Evolutionary conservation across 2,113 vertebrate genomes (phyloP), one percentile per base, ranked within the genome.

Genomic region (Grallaria varia): DNA sequence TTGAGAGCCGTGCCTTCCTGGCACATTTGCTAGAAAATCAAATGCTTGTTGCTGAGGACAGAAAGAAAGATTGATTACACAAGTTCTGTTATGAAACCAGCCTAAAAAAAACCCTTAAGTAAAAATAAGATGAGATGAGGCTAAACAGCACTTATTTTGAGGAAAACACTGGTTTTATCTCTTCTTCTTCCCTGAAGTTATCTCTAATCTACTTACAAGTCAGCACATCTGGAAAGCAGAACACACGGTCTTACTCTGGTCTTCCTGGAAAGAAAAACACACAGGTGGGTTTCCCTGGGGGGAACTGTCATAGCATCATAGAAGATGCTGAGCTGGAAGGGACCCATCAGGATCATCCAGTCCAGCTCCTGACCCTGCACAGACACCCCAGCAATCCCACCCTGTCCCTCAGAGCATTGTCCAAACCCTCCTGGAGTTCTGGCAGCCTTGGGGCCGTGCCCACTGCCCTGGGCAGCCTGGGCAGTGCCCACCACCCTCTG

Each of bases 71-170:
- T 31, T 33, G 80, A 86, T 92, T 89, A 64, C 50, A 80, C 86
- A 94, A 84, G 66, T 59, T 87, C 22, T 67, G 4, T 91, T 94
- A 95, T 47, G 84, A 92, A 95, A 96, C 42, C 56, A 84, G n/a
- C 30, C 39, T 90, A 71, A 90, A 93, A 88, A 59, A 59, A 49
- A 1, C 9, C 25, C 25, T 3, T 16, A n/a, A 87, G 81, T 56
- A 9, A 39, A 82, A 72, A 4, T 89, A 53, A 17, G 42, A 55
- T 59, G 27, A 96, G 56, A n/a, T 59, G 77, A 63, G 84, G 42
- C 24, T 67, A 62, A 81, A 44, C 30, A 55, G 19, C 16, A 33
- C 42, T 4, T 1, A 14, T 35, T 77, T 44, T 63, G 35, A 75
- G 63, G 63, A 68, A 68, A 72, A 21, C 4, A 3, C 21, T 67